Conservation (phyloP, 2,113 vertebrate genomes). For the Pteruthius melanotis region DNA sequence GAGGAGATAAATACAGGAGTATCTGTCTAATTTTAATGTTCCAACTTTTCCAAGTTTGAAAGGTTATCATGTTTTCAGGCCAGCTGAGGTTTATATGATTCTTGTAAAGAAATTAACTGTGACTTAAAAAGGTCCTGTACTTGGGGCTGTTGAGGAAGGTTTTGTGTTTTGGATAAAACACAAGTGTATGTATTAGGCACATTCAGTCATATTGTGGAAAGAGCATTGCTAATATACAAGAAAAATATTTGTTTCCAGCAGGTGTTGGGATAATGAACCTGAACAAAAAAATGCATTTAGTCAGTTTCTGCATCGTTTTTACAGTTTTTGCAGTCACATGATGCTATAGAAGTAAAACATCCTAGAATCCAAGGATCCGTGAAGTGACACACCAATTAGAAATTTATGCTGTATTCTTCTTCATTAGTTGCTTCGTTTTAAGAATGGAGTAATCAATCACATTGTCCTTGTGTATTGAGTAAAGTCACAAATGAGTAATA, state of each 20-base stretch:
- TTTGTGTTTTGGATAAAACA: neutral
- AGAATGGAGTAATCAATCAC: conserved; percentile 12
- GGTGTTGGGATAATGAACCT: neutral
- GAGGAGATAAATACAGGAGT: neutral
- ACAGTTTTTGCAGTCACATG: neutral
- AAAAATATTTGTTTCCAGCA: neutral
- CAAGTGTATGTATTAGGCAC: neutral
- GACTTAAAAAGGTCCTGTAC: neutral
- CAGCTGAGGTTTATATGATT: neutral
- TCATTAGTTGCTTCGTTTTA: neutral
- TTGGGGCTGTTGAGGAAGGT: neutral
- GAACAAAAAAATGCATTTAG: neutral
- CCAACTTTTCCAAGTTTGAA: neutral
- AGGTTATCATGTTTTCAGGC: neutral
- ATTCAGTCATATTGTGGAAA: neutral
- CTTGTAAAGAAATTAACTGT: neutral
- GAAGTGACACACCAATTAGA: neutral
- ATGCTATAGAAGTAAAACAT: neutral
- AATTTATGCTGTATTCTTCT: neutral
- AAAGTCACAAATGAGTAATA: neutral
- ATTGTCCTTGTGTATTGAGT: neutral
- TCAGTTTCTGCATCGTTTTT: neutral
- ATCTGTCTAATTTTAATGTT: neutral
- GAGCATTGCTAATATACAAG: neutral
- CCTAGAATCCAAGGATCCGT: neutral